These are phyloP conservation scores for Pseudopipra pipra DNA, from an alignment of 2,113 vertebrate species.

Conservation along the genomic window DNA sequence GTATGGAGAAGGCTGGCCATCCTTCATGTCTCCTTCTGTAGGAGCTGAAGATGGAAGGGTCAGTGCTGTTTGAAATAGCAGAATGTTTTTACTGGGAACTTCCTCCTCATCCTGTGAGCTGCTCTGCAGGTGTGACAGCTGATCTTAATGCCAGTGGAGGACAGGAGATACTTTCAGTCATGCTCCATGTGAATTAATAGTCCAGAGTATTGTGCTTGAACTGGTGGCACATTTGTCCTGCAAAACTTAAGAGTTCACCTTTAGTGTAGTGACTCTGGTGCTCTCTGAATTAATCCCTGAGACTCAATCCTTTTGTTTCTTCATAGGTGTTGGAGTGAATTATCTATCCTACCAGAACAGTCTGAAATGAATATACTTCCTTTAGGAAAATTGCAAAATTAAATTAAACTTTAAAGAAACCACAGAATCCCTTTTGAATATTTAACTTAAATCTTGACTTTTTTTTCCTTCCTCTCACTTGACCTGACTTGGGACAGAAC, in stretches of 20 bases:
- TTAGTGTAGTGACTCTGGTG: neutral
- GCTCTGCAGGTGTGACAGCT: neutral
- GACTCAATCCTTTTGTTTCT: neutral
- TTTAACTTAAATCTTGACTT: neutral
- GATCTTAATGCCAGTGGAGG: neutral
- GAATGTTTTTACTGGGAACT: neutral
- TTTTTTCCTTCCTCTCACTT: neutral
- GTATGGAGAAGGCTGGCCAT: neutral
- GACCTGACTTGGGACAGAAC: neutral
- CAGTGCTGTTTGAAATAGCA: neutral
- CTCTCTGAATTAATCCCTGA: neutral
- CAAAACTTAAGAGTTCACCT: neutral
- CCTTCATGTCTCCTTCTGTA: fast-evolving
- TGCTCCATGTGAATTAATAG: neutral
- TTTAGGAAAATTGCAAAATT: neutral
- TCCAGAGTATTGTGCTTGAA: neutral
- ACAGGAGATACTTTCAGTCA: neutral
- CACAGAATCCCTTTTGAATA: neutral
- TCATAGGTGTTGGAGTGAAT: neutral
- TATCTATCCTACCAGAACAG: neutral
- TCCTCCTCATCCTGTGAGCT: neutral
- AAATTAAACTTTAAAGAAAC: conserved; percentile 28
- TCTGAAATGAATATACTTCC: neutral
- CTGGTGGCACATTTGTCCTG: neutral
- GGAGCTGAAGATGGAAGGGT: neutral